phyloP scores from a whole-genome alignment of 1,140 invertebrate genomes.

The Rhagoletis zephyria region DNA sequence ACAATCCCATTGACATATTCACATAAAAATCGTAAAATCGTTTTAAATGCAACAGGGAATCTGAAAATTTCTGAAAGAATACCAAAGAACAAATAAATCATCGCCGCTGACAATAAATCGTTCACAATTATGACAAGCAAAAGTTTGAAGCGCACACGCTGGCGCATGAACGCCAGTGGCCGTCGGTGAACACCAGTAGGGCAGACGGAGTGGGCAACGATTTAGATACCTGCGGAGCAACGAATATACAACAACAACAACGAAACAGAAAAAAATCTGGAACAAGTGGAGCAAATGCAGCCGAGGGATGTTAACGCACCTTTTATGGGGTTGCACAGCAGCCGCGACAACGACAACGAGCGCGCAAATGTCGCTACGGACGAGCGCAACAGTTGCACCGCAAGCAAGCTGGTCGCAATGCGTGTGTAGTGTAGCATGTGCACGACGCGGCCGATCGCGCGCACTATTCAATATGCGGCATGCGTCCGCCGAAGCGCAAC shows the following conservation, averaged over 20 bases:
- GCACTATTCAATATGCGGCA: constrained; percentile 29
- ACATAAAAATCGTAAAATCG: constrained; percentile 18
- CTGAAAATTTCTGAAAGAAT: constrained; percentile 52
- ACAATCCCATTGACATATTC: neutral
- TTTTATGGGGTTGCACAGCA: constrained; percentile 48
- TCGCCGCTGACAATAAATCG: constrained; percentile 58
- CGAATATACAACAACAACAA: neutral
- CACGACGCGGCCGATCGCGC: neutral
- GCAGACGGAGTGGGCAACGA: neutral
- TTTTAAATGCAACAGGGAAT: constrained; percentile 42
- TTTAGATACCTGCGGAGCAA: constrained; percentile 20
- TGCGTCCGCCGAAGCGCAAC: constrained; percentile 53
- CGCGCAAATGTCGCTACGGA: constrained; percentile 20
- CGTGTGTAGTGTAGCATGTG: neutral
- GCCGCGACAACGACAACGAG: constrained; percentile 1
- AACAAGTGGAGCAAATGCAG: constrained; percentile 44
- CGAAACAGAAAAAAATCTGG: constrained; percentile 25
- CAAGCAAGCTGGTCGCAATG: neutral
- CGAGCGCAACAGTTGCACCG: constrained; percentile 18
- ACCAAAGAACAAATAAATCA: constrained; percentile 57
- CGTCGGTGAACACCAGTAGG: constrained; percentile 36
- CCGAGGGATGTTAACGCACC: constrained; percentile 51
- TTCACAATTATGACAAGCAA: constrained; percentile 58
- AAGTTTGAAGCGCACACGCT: constrained; percentile 40
- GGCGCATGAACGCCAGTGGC: neutral